Conservation (phyloP, 1,140 invertebrate species). For the Drosophila teissieri region DNA sequence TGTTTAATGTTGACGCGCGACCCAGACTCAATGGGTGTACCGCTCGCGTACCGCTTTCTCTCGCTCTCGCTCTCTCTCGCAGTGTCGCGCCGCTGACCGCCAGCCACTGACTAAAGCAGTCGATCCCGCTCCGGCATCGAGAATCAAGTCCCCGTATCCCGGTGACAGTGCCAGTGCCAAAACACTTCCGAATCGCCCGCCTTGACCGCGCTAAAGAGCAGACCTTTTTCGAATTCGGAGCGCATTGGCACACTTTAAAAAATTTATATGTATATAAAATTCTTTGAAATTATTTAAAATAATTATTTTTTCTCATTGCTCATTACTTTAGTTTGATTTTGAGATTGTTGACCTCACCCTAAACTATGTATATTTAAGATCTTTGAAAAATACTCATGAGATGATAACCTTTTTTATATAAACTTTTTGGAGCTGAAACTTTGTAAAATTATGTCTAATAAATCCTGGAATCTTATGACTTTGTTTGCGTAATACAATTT, state of each 20-base stretch:
- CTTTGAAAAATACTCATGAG: too few relatives aligned
- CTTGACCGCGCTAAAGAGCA: slow-evolving; percentile 60
- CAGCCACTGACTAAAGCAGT: slow-evolving; percentile 57
- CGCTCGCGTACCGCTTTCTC: slow-evolving; percentile 11
- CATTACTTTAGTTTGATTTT: too few relatives aligned
- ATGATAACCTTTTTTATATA: too few relatives aligned
- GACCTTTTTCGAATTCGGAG: slow-evolving; percentile 35
- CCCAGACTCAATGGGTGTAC: slow-evolving; percentile 2
- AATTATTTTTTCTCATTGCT: too few relatives aligned
- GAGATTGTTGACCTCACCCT: too few relatives aligned
- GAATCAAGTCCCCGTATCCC: slow-evolving; percentile 10
- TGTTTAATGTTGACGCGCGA: slow-evolving; percentile 33
- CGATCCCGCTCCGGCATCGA: slow-evolving; percentile 40
- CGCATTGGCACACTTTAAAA: slow-evolving; percentile 19
- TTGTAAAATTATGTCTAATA: too few relatives aligned
- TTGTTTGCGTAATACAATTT: too few relatives aligned
- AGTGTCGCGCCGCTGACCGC: slow-evolving; percentile 45
- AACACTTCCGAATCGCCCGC: slow-evolving; percentile 54
- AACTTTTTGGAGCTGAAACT: too few relatives aligned
- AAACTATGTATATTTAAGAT: too few relatives aligned
- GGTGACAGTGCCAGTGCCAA: slow-evolving; percentile 17
- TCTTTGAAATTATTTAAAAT: too few relatives aligned
- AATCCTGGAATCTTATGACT: too few relatives aligned
- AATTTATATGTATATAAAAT: background rate
- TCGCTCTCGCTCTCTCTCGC: slow-evolving; percentile 15